These are phyloP conservation scores for Nephrotoma guestfalica DNA, from an alignment of 2,888 invertebrate genomes.

Conservation along the genomic window DNA sequence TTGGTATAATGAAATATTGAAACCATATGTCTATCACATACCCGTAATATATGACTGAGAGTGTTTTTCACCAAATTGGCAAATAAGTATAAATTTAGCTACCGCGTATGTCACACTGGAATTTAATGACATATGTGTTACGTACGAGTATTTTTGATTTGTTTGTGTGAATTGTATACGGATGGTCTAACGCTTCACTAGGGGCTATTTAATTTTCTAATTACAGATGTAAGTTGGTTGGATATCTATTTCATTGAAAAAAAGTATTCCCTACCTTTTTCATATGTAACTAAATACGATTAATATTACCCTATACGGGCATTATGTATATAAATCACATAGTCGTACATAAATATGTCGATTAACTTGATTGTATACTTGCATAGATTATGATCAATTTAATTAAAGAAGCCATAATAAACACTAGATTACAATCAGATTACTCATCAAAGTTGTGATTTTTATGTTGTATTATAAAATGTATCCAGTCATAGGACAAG, in stretches of 20 bases:
- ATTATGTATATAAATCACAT: not conserved
- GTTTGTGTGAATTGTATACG: too few relatives aligned
- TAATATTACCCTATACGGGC: not conserved
- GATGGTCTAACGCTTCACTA: too few relatives aligned
- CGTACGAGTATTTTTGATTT: too few relatives aligned
- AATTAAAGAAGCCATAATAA: not conserved
- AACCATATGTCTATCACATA: too few relatives aligned
- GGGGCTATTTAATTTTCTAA: not conserved
- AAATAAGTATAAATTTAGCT: too few relatives aligned
- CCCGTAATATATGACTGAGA: too few relatives aligned
- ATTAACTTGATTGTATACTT: not conserved
- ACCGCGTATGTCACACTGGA: too few relatives aligned
- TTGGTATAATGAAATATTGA: too few relatives aligned
- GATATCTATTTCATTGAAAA: not conserved
- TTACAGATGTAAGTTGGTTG: not conserved
- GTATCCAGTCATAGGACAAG: too few relatives aligned
- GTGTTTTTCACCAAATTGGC: too few relatives aligned
- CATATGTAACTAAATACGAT: not conserved
- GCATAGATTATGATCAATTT: not conserved
- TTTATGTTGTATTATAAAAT: not conserved
- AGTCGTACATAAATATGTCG: not conserved
- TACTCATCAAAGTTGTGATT: not conserved
- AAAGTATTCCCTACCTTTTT: not conserved
- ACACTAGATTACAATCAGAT: not conserved
- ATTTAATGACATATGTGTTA: too few relatives aligned